A percentile compares a stretch with the other conserved stretches of the same genome.
Evolutionary conservation across 2,113 vertebrate species (phyloP).

Genomic region (Tyto alba): DNA sequence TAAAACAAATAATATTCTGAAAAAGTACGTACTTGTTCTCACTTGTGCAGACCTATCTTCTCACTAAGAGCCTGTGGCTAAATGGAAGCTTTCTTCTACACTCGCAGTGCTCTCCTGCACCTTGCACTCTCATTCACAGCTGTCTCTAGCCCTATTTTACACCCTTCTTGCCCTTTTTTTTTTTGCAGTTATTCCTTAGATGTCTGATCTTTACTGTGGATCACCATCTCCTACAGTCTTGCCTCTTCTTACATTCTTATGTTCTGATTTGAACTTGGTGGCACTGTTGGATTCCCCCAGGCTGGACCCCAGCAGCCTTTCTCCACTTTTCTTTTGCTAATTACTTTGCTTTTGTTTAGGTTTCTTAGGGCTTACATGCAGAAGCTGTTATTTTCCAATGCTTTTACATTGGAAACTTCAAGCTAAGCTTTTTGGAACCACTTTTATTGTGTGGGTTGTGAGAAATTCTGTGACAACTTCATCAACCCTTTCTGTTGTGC

Average conservation of each 20-base stretch:
- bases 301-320: neutral
- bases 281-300: neutral
- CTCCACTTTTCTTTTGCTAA: neutral
- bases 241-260: neutral
- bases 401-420: neutral
- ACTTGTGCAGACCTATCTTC: neutral
- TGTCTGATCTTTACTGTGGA: neutral
- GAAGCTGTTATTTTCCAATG: neutral
- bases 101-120: neutral
- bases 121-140: neutral
- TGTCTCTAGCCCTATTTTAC: neutral
- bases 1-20: neutral
- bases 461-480: neutral
- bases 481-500: neutral
- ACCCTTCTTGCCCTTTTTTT: neutral
- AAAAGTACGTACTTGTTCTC: neutral
- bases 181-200: neutral
- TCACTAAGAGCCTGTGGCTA: neutral
- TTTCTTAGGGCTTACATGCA: neutral
- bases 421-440: neutral
- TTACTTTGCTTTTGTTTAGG: neutral
- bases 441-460: neutral
- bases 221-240: neutral
- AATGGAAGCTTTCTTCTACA: neutral
- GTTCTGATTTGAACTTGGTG: fast-evolving